Percentiles rank a stretch among this genome's conserved stretches.
phyloP scores from a whole-genome alignment of 2,113 vertebrate genomes.

The Pandion haliaetus region DNA sequence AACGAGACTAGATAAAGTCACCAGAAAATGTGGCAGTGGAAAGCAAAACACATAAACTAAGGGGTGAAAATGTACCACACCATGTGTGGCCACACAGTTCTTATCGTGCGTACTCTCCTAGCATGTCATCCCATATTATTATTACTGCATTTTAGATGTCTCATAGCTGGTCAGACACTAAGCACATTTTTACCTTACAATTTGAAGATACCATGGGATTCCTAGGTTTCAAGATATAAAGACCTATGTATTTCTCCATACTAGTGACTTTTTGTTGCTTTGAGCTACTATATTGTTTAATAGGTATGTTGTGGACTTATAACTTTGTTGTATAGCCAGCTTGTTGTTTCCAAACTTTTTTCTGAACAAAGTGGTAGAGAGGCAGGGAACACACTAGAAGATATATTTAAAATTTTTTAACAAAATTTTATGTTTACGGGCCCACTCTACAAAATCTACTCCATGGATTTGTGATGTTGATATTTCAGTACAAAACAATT shows the following conservation, averaged over 20 bases:
- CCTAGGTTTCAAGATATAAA: background rate
- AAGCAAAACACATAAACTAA: constrained; percentile 59
- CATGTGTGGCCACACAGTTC: constrained; percentile 50
- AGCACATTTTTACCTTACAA: background rate
- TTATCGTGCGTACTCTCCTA: background rate
- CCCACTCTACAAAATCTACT: background rate
- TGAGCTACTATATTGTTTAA: background rate
- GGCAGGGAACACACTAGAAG: background rate
- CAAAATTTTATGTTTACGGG: background rate
- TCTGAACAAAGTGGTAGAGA: background rate
- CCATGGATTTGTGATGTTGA: background rate
- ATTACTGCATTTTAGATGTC: background rate
- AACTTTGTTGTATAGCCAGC: background rate
- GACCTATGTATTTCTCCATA: background rate
- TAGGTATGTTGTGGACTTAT: background rate
- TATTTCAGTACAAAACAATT: background rate
- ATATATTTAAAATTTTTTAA: background rate
- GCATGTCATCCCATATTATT: background rate
- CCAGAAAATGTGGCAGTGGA: constrained; percentile 58
- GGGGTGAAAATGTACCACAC: constrained; percentile 34
- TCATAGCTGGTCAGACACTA: background rate
- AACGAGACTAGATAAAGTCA: constrained; percentile 73
- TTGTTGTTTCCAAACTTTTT: background rate
- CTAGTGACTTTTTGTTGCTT: background rate
- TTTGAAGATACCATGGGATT: background rate